A percentile compares a stretch with the other conserved stretches of the same genome.
These are phyloP conservation scores for Dermatophagoides farinae DNA, from an alignment of 1,140 invertebrate species.

Conservation along the genomic window DNA sequence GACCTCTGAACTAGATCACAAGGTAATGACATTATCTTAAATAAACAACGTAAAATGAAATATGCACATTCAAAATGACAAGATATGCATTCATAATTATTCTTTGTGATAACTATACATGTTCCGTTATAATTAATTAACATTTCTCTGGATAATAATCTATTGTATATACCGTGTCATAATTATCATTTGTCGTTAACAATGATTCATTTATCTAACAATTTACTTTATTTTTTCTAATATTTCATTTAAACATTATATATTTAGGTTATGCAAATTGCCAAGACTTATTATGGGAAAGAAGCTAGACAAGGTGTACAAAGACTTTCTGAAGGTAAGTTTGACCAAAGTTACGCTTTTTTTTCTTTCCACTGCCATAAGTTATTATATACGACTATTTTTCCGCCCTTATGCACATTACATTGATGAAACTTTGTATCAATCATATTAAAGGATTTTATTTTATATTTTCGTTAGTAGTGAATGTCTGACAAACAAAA, in stretches of 20 bases:
- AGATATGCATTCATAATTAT: too few species aligned
- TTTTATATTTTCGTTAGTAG: too few species aligned
- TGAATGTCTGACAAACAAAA: too few species aligned
- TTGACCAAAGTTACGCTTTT: neutral
- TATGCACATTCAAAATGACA: neutral
- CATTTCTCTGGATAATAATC: neutral
- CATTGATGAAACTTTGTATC: too few species aligned
- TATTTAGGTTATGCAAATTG: constrained; percentile 25
- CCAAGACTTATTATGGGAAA: constrained; percentile 22
- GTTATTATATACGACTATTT: too few species aligned
- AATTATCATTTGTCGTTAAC: neutral
- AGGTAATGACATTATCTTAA: neutral
- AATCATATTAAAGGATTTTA: too few species aligned
- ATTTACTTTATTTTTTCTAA: neutral
- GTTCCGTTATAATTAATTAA: neutral
- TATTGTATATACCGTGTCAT: neutral
- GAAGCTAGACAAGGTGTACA: constrained; percentile 14
- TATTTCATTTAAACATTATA: neutral
- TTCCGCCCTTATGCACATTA: too few species aligned
- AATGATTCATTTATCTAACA: neutral
- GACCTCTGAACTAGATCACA: constrained; percentile 13
- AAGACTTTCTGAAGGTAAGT: constrained; percentile 15
- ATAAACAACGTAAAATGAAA: too few species aligned
- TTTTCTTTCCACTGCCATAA: neutral
- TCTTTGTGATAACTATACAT: neutral